Evolutionary conservation across 2,797 vertebrate species (phyloP), one percentile per base, ranked within the genome.

Genomic region (Acipenser transmontanus): DNA sequence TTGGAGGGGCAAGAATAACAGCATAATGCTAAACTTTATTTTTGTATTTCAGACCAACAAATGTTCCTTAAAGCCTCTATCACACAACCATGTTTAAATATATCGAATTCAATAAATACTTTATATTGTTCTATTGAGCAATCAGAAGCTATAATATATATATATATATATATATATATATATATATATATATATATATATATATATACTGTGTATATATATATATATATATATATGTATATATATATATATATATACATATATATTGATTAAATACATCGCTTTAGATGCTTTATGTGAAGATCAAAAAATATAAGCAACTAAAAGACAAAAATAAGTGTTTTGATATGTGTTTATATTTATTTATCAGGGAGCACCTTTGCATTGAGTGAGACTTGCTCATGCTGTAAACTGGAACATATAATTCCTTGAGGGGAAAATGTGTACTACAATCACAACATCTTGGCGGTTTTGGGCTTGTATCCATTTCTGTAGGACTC

Each of bases 361-460:
- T 34, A 34, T 34, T 34, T 34, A 3, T 34, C 4, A 3, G 34
- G 34, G 34, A 34, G 34, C 34, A 9, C 52, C n/a, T 9, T 54
- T 54, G 52, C n/a, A 2, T 54, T 8, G 2, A 9, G 8, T 9
- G 52, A 54, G 52, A n/a, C 9, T 54, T 9, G n/a, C 8, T 6
- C n/a, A 9, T 54, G n/a, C 79, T 74, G 78, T 81, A 81, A 85
- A 81, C 77, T 80, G 77, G 78, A 76, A 77, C 76, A 77, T 80
- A 77, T 80, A 82, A 73, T 64, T 14, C 49, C 78, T 5, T 80
- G 75, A 80, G 78, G 78, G 77, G 68, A 74, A 73, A 81, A 69
- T 34, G 17, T 70, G 69, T 75, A 54, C 74, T 83, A 74, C 76
- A 73, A 69, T 72, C 71, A 79, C 71, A 68, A 75, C 70, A 72